Evolutionary conservation across 2,888 invertebrate species (phyloP), one percentile per base, ranked within the genome.

Genomic region (Eudemis profundana): DNA sequence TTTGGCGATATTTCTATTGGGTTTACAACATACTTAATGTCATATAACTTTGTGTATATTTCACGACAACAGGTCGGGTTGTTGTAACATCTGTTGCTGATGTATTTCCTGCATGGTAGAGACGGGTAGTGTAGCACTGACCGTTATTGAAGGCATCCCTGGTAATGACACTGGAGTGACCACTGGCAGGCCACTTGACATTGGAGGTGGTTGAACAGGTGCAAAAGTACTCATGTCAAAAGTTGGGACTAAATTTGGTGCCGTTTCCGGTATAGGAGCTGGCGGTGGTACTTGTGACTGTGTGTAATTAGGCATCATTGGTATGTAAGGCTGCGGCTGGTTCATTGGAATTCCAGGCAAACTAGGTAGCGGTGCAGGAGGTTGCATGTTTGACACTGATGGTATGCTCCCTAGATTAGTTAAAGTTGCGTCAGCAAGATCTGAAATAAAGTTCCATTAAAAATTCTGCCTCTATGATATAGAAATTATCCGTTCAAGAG

Each of bases 81-180:
- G 87, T 53, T 90, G 90, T 77, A 84, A 77, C 61, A 83, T 78
- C 74, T 90, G 90, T 70, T 89, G 89, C 68, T 92, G 90, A 69
- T 91, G 89, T 54, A 93, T 87, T 75, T 93, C 93, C 75, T 93
- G 93, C 79, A 94, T 89, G 10, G 94, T 93, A 8, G 93, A 89
- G 17, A 94, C 94, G 0, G 95, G 95, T 72, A 95, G 82, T 17
- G 95, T 94, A 15, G 95, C 95, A 74, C 95, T 96, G 12, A 96
- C 96, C 15, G 96, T 96, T 69, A 96, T 95, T 10, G 96, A 95
- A 17, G 96, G 96, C 95, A 96, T 95, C 36, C 96, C 96, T 1
- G 96, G 96, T 70, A 96, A 85, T 12, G 95, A 94, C 47, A 96
- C 94, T 0, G 96, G 95, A 0, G 95, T 95, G 29, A 95, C 93